These are phyloP conservation scores for Scomberomorus guttatus DNA, from an alignment of 2,797 vertebrate genomes.

Conservation along the genomic window DNA sequence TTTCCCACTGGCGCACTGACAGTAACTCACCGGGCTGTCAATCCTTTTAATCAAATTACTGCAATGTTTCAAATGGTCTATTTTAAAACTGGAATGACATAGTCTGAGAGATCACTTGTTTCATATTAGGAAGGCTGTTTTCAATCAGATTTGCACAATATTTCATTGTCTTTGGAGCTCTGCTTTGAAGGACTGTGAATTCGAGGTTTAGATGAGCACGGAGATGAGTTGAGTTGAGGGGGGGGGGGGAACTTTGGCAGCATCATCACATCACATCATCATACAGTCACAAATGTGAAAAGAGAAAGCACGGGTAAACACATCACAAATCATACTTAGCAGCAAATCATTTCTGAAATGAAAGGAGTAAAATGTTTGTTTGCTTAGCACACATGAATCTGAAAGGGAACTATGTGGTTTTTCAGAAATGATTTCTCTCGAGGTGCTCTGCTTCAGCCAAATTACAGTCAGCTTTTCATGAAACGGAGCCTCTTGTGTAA, in stretches of 20 bases:
- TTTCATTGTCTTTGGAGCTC: constrained; percentile 69
- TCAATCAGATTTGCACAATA: constrained; percentile 71
- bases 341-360: constrained; percentile 50
- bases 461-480: constrained; percentile 18
- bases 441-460: constrained; percentile 25
- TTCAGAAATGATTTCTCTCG: constrained; percentile 24
- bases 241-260: constrained; percentile 52
- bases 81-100: constrained; percentile 78
- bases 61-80: constrained; percentile 73
- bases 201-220: constrained; percentile 57
- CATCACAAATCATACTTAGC: constrained; percentile 46
- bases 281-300: constrained; percentile 56
- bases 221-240: constrained; percentile 51
- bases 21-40: constrained; percentile 78
- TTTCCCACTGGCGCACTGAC: constrained; percentile 76
- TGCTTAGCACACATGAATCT: constrained; percentile 43
- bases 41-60: constrained; percentile 82
- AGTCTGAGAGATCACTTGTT: constrained; percentile 61
- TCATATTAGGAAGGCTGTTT: constrained; percentile 75
- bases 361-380: constrained; percentile 51
- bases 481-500: constrained; percentile 16
- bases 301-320: constrained; percentile 40
- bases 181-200: constrained; percentile 58
- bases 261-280: constrained; percentile 32
- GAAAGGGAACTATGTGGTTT: constrained; percentile 33